Evolutionary conservation across 1,140 invertebrate species (phyloP).

Genomic region (Drosophila mauritiana): DNA sequence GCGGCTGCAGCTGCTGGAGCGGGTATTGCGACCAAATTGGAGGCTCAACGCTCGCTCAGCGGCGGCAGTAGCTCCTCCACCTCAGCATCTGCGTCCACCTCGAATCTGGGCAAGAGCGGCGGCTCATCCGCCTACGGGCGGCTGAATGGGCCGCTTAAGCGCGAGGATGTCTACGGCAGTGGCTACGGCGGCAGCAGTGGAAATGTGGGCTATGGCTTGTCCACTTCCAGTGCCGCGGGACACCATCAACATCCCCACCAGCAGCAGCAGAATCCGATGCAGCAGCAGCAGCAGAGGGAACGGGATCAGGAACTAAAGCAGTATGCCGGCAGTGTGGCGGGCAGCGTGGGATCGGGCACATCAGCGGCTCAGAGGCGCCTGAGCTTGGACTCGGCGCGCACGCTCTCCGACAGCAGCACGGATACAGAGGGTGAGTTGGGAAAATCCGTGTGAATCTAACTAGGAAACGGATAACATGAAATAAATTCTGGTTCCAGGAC

Average conservation of each 20-base stretch:
- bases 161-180: constrained; percentile 79
- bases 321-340: constrained; percentile 49
- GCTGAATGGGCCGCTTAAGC: constrained; percentile 61
- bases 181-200: constrained; percentile 32
- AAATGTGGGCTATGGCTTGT: constrained; percentile 35
- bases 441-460: background rate
- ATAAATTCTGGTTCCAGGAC: constrained; percentile 36
- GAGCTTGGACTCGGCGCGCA: constrained; percentile 89
- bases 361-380: constrained; percentile 86
- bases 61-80: constrained; percentile 85
- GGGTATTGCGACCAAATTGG: constrained; percentile 46
- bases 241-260: constrained; percentile 31
- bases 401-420: constrained; percentile 89
- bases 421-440: constrained; percentile 85
- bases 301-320: constrained; percentile 51
- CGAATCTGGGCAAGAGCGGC: constrained; percentile 55
- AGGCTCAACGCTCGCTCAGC: constrained; percentile 84
- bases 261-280: constrained; percentile 15
- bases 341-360: constrained; percentile 54
- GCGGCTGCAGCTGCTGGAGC: constrained; percentile 45
- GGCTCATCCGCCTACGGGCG: constrained; percentile 63
- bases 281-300: constrained; percentile 23
- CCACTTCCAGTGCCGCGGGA: constrained; percentile 5
- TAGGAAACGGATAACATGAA: background rate
- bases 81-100: constrained; percentile 35